phyloP scores from a whole-genome alignment of 2,113 vertebrate species.

The Spea multiplicata region DNA sequence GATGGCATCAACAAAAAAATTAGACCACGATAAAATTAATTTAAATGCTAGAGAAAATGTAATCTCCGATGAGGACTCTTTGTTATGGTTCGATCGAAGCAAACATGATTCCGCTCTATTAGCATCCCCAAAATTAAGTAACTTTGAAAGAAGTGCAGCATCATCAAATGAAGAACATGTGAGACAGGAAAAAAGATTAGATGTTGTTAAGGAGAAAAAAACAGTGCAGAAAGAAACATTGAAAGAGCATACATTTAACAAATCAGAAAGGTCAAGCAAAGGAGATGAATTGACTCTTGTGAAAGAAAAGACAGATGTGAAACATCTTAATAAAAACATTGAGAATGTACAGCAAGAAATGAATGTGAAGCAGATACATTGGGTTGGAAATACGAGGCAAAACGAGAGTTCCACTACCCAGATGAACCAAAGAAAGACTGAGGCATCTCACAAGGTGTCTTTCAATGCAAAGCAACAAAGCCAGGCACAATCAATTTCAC shows the following conservation, averaged over 20 bases:
- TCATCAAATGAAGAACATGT: slow-evolving; percentile 54
- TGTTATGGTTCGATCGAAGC: neutral
- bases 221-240: no score
- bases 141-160: slow-evolving; percentile 55
- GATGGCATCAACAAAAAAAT: neutral
- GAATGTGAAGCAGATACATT: slow-evolving; percentile 21
- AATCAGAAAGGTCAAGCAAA: slow-evolving; percentile 57
- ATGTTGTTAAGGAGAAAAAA: slow-evolving; percentile 54
- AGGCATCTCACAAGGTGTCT: slow-evolving; percentile 33
- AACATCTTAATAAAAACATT: slow-evolving; percentile 50
- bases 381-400: slow-evolving; percentile 42
- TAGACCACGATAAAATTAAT: neutral
- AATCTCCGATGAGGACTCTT: neutral
- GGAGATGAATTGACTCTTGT: slow-evolving; percentile 51
- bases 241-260: slow-evolving; percentile 51
- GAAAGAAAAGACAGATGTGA: slow-evolving; percentile 75
- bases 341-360: slow-evolving; percentile 58
- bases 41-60: neutral
- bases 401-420: slow-evolving; percentile 3
- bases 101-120: slow-evolving; percentile 50
- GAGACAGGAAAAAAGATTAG: slow-evolving; percentile 60
- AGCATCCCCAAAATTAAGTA: slow-evolving; percentile 48
- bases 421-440: slow-evolving; percentile 43
- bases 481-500: slow-evolving; percentile 25
- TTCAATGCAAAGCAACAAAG: slow-evolving; percentile 46